A percentile compares a stretch with the other conserved stretches of the same genome.
Conservation (phyloP, 2,797 vertebrate species). For the Coreius guichenoti region DNA sequence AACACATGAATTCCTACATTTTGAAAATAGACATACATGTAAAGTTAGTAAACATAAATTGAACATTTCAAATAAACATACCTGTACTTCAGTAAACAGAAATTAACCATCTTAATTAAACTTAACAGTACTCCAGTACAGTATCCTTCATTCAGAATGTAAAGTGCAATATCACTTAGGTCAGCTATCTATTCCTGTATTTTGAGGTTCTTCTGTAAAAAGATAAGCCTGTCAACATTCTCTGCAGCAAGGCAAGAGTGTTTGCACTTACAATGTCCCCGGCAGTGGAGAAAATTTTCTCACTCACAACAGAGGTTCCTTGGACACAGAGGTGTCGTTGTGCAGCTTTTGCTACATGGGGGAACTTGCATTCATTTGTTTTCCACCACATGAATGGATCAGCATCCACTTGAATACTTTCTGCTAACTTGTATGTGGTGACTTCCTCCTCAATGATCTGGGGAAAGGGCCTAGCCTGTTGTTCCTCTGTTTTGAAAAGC, state of each 20-base stretch:
- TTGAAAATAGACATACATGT: background rate
- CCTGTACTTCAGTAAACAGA: background rate
- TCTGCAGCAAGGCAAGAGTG: background rate
- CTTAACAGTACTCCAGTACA: background rate
- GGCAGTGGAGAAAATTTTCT: too few species aligned
- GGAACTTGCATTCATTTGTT: too few species aligned
- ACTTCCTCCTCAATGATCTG: too few species aligned
- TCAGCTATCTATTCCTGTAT: background rate
- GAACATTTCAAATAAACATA: background rate
- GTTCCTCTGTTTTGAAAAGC: too few species aligned
- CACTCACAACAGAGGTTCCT: too few species aligned
- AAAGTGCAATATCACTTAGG: background rate
- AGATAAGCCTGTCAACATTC: background rate
- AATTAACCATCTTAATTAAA: background rate
- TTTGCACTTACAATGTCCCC: slow-evolving; percentile 5
- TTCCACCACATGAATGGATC: too few species aligned
- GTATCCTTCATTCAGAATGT: background rate
- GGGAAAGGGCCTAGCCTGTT: too few species aligned
- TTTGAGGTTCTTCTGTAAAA: background rate
- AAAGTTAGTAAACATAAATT: background rate
- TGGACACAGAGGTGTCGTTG: too few species aligned
- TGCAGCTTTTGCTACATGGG: too few species aligned
- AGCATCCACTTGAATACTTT: too few species aligned
- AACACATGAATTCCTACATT: background rate
- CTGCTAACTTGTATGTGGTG: too few species aligned